A percentile compares a stretch with the other conserved stretches of the same genome.
Conservation (phyloP, 2,113 vertebrate genomes). For the Pseudorhombus dupliciocellatus region DNA sequence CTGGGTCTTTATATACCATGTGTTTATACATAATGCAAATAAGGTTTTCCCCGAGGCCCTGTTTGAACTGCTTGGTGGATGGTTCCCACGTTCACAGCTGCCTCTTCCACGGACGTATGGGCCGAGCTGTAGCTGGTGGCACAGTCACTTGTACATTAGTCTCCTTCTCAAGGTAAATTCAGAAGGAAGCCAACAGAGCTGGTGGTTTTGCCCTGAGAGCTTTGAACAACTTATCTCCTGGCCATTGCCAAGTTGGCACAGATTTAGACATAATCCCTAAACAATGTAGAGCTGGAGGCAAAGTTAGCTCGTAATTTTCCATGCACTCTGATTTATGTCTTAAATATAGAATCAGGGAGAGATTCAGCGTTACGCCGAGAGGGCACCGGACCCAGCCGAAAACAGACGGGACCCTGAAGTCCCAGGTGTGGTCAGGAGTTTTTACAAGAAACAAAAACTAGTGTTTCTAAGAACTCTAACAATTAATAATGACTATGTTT, state of each 20-base stretch:
- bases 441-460: too few species aligned
- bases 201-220: neutral
- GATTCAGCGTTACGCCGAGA: neutral
- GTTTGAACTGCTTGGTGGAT: neutral
- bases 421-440: too few species aligned
- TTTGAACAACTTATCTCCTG: neutral
- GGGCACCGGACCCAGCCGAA: too few species aligned
- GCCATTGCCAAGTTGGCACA: neutral
- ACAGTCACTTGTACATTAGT: too few species aligned
- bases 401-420: too few species aligned
- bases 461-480: too few species aligned
- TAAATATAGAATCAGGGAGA: neutral
- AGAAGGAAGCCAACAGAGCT: neutral
- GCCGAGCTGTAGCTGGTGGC: neutral
- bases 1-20: neutral
- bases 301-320: neutral
- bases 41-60: too few species aligned
- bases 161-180: neutral
- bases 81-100: neutral
- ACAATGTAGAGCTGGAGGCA: neutral
- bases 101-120: neutral
- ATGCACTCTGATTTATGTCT: neutral
- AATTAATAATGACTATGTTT: neutral
- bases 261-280: neutral
- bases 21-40: conserved; percentile 6